Conservation (phyloP, 2,113 vertebrate genomes). For the Rhegmatorhina hoffmannsi region DNA sequence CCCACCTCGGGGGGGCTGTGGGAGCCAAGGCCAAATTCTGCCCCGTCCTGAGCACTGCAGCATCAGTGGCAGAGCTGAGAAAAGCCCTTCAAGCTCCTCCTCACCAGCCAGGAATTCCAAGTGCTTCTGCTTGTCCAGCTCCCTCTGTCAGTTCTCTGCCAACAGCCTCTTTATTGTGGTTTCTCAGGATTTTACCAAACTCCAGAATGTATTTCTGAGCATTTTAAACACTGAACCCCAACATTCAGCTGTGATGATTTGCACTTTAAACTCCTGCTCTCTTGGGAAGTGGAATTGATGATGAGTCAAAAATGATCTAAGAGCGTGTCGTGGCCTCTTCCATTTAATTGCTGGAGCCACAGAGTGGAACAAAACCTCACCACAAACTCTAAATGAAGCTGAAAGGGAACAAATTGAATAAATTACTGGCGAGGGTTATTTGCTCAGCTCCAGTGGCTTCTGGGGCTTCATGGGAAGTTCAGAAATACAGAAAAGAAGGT, state of each 20-base stretch:
- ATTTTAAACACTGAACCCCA: background rate
- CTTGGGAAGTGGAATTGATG: background rate
- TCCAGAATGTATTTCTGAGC: background rate
- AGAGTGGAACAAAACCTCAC: background rate
- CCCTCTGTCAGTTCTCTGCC: background rate
- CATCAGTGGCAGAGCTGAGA: background rate
- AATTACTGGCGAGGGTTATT: background rate
- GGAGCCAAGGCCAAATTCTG: too few species aligned
- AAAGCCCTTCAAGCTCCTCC: background rate
- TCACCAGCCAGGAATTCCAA: background rate
- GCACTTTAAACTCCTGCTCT: background rate
- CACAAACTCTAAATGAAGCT: background rate
- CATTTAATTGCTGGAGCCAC: background rate
- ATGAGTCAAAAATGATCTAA: background rate
- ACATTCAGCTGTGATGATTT: background rate
- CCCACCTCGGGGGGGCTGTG: background rate
- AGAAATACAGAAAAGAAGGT: background rate
- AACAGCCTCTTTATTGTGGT: rapidly evolving
- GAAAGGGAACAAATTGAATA: background rate
- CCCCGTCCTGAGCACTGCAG: rapidly evolving
- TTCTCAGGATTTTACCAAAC: background rate
- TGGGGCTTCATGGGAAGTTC: background rate
- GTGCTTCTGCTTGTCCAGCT: background rate
- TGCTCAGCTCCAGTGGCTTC: constrained; percentile 10
- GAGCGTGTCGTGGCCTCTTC: background rate